Percentiles rank a stretch among this genome's conserved stretches.
Evolutionary conservation across 2,113 vertebrate genomes (phyloP).

Genomic region (Rattus norvegicus): GRCr8 NC_086034.1:52878501-52879000

Average conservation of each 20-base stretch:
- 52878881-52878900: neutral
- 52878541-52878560: neutral
- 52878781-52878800: neutral
- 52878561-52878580: neutral
- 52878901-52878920: neutral
- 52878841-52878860: neutral
- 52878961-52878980: neutral
- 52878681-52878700: neutral
- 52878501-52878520: neutral
- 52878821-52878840: neutral
- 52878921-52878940: neutral
- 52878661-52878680: neutral
- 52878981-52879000: neutral
- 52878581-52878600: neutral
- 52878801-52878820: neutral
- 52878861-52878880: neutral
- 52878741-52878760: neutral
- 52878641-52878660: neutral
- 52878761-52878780: neutral
- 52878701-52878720: neutral
- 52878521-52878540: neutral
- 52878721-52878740: neutral
- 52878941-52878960: neutral
- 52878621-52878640: neutral
- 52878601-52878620: neutral